These are phyloP conservation scores for Otolemur crassicaudatus DNA, from an alignment of 2,797 vertebrate genomes.

Conservation along the genomic window DNA sequence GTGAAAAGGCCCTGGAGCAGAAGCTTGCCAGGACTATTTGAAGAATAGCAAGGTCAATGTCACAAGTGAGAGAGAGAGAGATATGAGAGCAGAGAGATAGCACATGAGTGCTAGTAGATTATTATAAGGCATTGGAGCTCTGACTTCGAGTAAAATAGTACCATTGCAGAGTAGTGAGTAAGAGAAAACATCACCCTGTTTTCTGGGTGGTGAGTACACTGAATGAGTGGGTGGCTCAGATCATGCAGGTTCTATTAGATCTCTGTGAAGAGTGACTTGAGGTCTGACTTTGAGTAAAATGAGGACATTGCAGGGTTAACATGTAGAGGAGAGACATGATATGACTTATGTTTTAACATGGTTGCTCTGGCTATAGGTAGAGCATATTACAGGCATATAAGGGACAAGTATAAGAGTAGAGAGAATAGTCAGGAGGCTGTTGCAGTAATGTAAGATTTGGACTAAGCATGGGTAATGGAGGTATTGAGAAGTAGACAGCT, in stretches of 20 bases:
- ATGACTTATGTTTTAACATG: conserved; percentile 4
- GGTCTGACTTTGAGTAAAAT: neutral
- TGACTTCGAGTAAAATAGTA: neutral
- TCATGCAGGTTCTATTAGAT: neutral
- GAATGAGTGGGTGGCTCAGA: neutral
- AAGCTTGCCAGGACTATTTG: neutral
- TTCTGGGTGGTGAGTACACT: neutral
- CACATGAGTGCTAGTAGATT: neutral
- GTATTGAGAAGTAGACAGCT: neutral
- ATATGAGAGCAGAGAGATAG: neutral
- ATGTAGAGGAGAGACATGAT: neutral
- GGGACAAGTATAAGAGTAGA: neutral
- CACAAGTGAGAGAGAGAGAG: neutral
- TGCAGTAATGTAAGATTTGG: neutral
- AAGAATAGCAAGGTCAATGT: neutral
- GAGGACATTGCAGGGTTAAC: neutral
- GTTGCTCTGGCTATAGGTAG: neutral
- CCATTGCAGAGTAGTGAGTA: neutral
- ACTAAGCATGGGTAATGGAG: neutral
- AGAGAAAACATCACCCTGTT: neutral
- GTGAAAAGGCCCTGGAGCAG: neutral
- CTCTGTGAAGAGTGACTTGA: neutral
- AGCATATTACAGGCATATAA: neutral
- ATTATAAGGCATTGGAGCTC: neutral
- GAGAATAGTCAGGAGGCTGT: neutral